phyloP scores from a whole-genome alignment of 2,797 vertebrate species.

The Chaetodon trifasciatus region DNA sequence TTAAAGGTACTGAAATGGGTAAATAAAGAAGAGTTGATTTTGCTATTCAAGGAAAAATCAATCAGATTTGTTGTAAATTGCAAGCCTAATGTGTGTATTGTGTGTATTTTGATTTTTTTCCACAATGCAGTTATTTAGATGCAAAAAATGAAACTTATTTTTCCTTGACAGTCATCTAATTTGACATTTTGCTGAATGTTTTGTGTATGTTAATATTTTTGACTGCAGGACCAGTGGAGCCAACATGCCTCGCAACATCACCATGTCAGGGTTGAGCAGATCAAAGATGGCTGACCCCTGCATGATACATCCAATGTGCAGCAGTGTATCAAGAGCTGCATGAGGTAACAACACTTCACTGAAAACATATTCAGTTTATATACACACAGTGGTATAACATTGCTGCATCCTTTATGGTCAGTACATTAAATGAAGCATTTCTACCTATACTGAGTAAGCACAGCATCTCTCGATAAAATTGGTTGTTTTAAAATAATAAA shows the following conservation, averaged over 20 bases:
- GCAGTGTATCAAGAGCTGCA: conserved; percentile 94
- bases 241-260: conserved; percentile 89
- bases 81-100: not conserved
- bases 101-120: too few relatives aligned
- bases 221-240: conserved; percentile 85
- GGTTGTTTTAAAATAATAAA: not conserved
- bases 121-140: too few relatives aligned
- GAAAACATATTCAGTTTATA: too few relatives aligned
- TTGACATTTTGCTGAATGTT: too few relatives aligned
- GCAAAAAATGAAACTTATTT: too few relatives aligned
- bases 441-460: conserved; percentile 90
- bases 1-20: too few relatives aligned
- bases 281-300: conserved; percentile 94
- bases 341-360: conserved; percentile 85
- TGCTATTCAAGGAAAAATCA: too few relatives aligned
- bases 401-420: conserved; percentile 92
- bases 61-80: not conserved
- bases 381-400: conserved; percentile 86
- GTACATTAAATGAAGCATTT: conserved; percentile 89
- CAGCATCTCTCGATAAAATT: not conserved
- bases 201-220: too few relatives aligned
- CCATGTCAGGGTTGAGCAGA: conserved; percentile 92
- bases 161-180: too few relatives aligned
- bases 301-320: conserved; percentile 96
- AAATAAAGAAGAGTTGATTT: not conserved